These are phyloP conservation scores for Dendrolimus houi DNA, from an alignment of 2,888 invertebrate species.

Conservation along the genomic window DNA sequence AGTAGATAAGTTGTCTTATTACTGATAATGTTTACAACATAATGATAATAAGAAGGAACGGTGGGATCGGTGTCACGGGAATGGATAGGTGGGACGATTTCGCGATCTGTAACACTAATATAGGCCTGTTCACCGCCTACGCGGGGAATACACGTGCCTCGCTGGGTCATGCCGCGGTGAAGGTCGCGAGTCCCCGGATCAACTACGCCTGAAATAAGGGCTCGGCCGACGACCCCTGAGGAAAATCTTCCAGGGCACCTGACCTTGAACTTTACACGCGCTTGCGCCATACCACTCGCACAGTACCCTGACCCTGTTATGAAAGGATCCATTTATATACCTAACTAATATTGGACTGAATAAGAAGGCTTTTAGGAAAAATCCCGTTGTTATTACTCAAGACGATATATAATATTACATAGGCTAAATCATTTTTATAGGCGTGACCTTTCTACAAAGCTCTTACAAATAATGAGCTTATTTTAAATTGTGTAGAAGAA, in stretches of 20 bases:
- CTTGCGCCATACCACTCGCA: constrained; percentile 60
- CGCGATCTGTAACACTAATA: constrained; percentile 15
- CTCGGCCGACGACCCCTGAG: constrained; percentile 59
- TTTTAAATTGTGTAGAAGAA: no score
- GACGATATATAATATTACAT: not conserved
- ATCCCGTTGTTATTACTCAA: not conserved
- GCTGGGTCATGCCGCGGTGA: constrained; percentile 53
- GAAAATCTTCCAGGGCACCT: constrained; percentile 69
- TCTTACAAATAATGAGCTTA: not conserved
- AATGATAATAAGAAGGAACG: not conserved
- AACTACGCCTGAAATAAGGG: constrained; percentile 60
- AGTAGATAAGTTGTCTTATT: not conserved
- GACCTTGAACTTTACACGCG: constrained; percentile 72
- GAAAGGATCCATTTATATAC: constrained; percentile 41
- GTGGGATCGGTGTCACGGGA: not conserved
- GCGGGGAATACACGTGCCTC: constrained; percentile 55
- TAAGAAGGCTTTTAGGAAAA: not conserved
- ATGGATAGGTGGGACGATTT: constrained; percentile 2
- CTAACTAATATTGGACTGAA: not conserved
- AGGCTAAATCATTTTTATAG: not conserved
- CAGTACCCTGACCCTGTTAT: constrained; percentile 69
- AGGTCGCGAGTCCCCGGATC: constrained; percentile 55
- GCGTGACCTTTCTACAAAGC: not conserved
- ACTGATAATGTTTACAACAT: not conserved
- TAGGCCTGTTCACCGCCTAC: constrained; percentile 34